Conservation (phyloP, 2,797 vertebrate genomes). For the Fringilla coelebs region DNA sequence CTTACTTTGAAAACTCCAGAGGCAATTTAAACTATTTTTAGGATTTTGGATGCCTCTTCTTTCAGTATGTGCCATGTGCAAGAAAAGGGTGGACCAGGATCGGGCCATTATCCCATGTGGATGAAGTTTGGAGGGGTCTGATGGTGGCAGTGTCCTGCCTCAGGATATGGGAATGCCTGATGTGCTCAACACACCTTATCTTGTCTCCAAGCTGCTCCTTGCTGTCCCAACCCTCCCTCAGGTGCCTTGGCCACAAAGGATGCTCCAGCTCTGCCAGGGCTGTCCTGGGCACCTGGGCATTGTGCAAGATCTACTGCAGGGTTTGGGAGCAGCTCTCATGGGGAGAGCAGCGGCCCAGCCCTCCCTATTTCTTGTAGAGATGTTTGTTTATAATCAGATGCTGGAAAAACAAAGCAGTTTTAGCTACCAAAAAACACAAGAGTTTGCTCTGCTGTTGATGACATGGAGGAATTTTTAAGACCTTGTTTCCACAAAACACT, state of each 20-base stretch:
- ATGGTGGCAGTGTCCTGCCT: accelerated
- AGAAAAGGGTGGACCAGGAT: neutral
- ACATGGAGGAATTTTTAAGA: neutral
- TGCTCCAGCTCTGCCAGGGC: neutral
- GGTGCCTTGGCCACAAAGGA: neutral
- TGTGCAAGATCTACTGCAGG: neutral
- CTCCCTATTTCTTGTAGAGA: neutral
- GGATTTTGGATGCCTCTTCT: neutral
- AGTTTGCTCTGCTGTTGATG: neutral
- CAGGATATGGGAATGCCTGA: too few species aligned
- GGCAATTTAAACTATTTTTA: neutral
- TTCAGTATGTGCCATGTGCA: neutral
- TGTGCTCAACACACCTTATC: too few species aligned
- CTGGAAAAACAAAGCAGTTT: neutral
- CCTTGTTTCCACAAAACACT: neutral
- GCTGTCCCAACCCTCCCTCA: neutral
- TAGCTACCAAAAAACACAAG: neutral
- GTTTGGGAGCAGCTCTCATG: neutral
- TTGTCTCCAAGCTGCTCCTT: neutral
- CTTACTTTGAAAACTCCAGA: neutral
- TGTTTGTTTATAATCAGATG: neutral
- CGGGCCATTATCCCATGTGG: accelerated
- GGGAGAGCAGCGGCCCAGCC: neutral
- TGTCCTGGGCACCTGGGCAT: accelerated
- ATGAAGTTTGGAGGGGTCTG: neutral